phyloP scores from a whole-genome alignment of 2,113 vertebrate genomes.

The Pseudopipra pipra region DNA sequence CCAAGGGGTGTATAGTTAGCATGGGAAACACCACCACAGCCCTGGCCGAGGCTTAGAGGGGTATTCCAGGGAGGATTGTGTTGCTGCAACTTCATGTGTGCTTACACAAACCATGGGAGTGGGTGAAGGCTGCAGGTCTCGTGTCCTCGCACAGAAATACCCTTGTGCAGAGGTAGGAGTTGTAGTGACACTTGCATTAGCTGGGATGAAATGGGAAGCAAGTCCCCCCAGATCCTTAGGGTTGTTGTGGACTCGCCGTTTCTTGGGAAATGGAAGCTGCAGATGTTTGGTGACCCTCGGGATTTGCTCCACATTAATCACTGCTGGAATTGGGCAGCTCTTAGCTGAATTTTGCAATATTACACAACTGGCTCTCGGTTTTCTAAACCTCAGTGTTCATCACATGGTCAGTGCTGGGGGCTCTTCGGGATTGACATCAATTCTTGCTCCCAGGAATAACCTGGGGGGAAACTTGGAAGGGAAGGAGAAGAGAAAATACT shows the following conservation, averaged over 20 bases:
- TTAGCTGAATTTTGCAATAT: not conserved
- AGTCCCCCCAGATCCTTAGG: not conserved
- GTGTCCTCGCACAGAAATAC: not conserved
- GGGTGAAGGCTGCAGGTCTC: not conserved
- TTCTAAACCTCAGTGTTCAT: not conserved
- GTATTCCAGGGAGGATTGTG: not conserved
- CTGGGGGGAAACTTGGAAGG: not conserved
- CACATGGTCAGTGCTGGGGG: fast-evolving
- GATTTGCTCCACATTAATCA: not conserved
- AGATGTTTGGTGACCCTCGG: not conserved
- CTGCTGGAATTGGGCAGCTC: not conserved
- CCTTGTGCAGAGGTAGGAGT: not conserved
- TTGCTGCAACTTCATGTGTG: not conserved
- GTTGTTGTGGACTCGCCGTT: fast-evolving
- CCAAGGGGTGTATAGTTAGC: not conserved
- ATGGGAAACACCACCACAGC: fast-evolving
- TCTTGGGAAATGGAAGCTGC: not conserved
- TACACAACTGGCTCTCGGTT: not conserved
- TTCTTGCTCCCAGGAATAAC: not conserved
- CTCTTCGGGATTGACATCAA: not conserved
- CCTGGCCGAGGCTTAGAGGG: fast-evolving
- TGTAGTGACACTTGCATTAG: fast-evolving
- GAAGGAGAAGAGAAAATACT: not conserved
- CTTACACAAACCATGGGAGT: not conserved
- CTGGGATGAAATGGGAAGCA: not conserved